Evolutionary conservation across 2,888 invertebrate species (phyloP), one percentile per base, ranked within the genome.

Genomic region (Aspidiotus destructor): DNA sequence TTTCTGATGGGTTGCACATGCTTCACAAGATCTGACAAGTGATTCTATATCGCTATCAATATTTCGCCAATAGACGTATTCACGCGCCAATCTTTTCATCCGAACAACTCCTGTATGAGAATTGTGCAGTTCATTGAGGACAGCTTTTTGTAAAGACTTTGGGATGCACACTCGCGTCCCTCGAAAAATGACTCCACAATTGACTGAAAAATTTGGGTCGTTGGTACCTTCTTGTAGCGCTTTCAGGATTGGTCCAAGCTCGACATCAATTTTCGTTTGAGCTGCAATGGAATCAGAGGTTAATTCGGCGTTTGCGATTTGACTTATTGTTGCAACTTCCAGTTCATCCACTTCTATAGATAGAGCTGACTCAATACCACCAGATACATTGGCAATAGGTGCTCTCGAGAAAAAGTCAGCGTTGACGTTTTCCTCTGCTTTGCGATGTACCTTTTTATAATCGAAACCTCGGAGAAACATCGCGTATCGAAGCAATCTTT

Each of bases 61-160:
- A 28, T 72, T 70, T 41, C 71, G 72, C 74, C 74, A 75, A 70
- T 72, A 74, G 15, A 74, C 71, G 68, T 74, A 74, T 2, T 72
- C 71, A n/a, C 74, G 67, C 28, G 74, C 74, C 10, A 75, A 44
- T 28, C 70, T 57, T 64, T 75, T 75, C 73, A 74, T 75, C 41
- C 73, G 73, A 8, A 73, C 71, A 11, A 75, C 71, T 1, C 75
- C 74, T 9, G 72, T 62, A 5, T 74, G 73, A 0, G 73, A 72
- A 9, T 70, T 61, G 62, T 75, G 74, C 7, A 75, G 65, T 70
- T 75, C 74, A n/a, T 73, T 62, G 44, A 75, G 68, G 10, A 74
- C 52, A 42, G 16, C 60, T 44, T 60, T n/a, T 28, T 60, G 70
- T 65, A 70, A 61, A 15, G 52, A 16, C 48, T 52, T 41, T 48